Base-by-base conservation (phyloP, 1,140 invertebrate genomes). In the Zaprionus davidi region DNA sequence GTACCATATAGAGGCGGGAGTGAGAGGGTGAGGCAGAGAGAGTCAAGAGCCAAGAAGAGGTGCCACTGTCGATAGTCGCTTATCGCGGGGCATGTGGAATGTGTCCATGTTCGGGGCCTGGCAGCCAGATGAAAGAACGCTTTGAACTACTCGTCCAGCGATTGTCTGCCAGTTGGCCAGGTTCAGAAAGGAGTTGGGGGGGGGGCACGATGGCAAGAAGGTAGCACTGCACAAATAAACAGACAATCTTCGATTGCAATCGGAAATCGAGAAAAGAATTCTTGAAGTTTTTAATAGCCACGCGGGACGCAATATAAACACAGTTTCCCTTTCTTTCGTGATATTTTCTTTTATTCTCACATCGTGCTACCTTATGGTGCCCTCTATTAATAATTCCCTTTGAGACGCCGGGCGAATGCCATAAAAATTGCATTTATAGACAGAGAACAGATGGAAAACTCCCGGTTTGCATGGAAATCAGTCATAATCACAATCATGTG, bases 171-270 rank as follows among this genome's bases (percentile, higher is more conserved):
- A 41, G 44, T 67, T 59, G 56, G 56, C 41, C 53, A 34, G 12
- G 57, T 38, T 49, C 64, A 76, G 13, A 31, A 34, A 60, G 46
- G 58, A 73, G 46, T 62, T 24, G 2, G 38, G 13, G 55, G 41
- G 9, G 20, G 20, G 20, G 31, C 31, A 34, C 31, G 31, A 11
- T 22, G n/a, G 51, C 26, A 44, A 44, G 58, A 64, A 59, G 64
- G 12, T 36, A 4, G 44, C 49, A 64, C 44, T 68, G 58, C 38
- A 78, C 74, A 87, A 87, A 87, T 87, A 87, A 87, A 87, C 85
- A 90, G 71, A 88, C 84, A 78, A 81, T 68, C 65, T 72, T 56
- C 66, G 78, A 88, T 88, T 73, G 69, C 78, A 78, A 84, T 88
- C 78, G 84, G 85, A 88, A 78, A 87, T 78, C 44, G 58, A 71